Evolutionary conservation across 2,113 vertebrate species (phyloP).

Genomic region (Salminus brasiliensis): DNA sequence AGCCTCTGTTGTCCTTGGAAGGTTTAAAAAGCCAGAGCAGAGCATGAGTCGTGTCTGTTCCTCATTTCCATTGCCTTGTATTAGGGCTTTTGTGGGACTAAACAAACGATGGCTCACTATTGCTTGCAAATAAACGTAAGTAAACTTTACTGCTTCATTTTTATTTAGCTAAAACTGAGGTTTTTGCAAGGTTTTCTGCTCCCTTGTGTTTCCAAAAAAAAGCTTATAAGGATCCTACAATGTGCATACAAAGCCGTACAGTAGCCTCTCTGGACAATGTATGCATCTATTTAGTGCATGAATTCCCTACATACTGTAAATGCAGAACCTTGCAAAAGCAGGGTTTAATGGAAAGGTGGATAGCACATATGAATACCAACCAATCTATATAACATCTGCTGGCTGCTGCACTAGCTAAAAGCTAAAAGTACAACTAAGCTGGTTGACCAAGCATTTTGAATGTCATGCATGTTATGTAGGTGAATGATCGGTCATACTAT

Average conservation of each 20-base stretch:
- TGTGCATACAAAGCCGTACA: neutral
- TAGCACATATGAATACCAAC: neutral
- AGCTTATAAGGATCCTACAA: neutral
- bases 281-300: neutral
- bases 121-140: slow-evolving; percentile 12
- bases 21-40: neutral
- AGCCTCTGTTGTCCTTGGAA: slow-evolving; percentile 12
- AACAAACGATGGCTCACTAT: neutral
- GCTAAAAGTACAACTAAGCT: no score
- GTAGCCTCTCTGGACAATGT: neutral
- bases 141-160: neutral
- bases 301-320: no score
- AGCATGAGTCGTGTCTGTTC: neutral
- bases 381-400: neutral
- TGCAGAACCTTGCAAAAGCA: no score
- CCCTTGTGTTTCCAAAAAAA: neutral
- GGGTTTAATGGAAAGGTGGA: neutral
- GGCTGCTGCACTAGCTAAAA: neutral
- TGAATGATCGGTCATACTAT: neutral
- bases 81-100: neutral
- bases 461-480: neutral
- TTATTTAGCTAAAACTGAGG: neutral
- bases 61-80: neutral
- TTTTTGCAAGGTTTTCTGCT: neutral
- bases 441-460: neutral